A percentile compares a stretch with the other conserved stretches of the same genome.
These are phyloP conservation scores for Micromussa lordhowensis DNA, from an alignment of 92 coral and sea anemone genomes.

Conservation along the genomic window DNA sequence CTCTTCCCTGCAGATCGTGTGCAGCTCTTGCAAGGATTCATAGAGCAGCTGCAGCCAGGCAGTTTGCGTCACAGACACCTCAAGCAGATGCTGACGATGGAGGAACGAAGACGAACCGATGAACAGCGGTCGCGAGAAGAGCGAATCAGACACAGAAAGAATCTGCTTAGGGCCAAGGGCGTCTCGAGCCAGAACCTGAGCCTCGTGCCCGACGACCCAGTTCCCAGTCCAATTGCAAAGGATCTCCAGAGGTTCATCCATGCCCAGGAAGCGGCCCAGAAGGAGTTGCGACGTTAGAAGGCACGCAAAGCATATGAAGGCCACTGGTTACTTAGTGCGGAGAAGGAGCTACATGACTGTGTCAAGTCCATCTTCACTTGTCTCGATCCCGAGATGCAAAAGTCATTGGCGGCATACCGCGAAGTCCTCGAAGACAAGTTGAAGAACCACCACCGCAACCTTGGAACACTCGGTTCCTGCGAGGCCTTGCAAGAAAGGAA, in stretches of 20 bases:
- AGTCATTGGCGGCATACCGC: background rate
- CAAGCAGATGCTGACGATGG: no score
- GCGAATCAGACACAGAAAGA: background rate
- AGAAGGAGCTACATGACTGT: no score
- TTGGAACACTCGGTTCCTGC: background rate
- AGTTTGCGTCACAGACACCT: no score
- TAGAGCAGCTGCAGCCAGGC: no score
- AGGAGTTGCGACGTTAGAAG: no score
- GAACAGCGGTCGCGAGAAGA: background rate
- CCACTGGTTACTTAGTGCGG: no score
- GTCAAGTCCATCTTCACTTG: no score
- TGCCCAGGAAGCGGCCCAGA: background rate
- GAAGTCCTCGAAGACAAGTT: constrained; percentile 1
- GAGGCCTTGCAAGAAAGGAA: background rate
- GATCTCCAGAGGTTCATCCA: background rate
- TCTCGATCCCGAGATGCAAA: no score
- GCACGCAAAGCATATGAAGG: no score
- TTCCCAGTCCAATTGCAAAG: constrained; percentile 6
- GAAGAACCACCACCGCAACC: background rate
- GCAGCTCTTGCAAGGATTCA: no score
- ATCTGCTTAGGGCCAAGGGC: background rate
- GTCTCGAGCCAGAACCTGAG: background rate
- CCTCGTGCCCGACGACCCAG: background rate
- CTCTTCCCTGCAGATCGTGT: no score
- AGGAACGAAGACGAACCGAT: no score